Conservation (phyloP, 2,113 vertebrate species). For the Alces alces region DNA sequence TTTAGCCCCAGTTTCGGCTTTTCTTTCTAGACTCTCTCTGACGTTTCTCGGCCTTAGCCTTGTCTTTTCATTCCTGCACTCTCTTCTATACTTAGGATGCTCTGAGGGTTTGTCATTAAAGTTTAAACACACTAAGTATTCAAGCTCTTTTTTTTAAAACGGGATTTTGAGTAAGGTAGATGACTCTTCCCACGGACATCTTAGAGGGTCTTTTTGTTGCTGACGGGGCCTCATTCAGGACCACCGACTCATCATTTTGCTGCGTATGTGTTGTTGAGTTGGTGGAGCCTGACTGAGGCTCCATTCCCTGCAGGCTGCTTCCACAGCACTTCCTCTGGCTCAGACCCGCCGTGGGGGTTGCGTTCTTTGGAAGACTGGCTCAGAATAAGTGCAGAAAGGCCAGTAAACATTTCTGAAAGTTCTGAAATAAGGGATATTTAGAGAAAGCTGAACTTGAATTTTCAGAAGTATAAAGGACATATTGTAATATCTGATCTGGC, state of each 20-base stretch:
- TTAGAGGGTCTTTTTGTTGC: background rate
- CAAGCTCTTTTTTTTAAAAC: background rate
- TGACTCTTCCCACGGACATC: background rate
- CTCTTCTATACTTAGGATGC: background rate
- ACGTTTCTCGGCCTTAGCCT: background rate
- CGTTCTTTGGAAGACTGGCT: background rate
- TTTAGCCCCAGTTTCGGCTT: background rate
- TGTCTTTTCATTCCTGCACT: background rate
- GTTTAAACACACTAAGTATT: background rate
- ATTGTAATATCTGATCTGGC: background rate
- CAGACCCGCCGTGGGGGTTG: background rate
- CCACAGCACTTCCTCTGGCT: background rate
- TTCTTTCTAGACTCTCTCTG: background rate
- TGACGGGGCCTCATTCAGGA: background rate
- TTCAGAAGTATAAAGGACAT: background rate
- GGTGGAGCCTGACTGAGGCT: background rate
- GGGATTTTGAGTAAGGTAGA: background rate
- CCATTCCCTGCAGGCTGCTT: rapidly evolving
- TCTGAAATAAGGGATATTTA: background rate
- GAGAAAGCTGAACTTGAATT: background rate
- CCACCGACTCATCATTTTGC: background rate
- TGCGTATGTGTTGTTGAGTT: background rate
- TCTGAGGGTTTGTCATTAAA: background rate
- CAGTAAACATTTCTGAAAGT: background rate
- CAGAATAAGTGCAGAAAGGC: background rate